These are phyloP conservation scores for Pristionchus exspectatus DNA, from an alignment of 2,888 invertebrate genomes.

Conservation along the genomic window DNA sequence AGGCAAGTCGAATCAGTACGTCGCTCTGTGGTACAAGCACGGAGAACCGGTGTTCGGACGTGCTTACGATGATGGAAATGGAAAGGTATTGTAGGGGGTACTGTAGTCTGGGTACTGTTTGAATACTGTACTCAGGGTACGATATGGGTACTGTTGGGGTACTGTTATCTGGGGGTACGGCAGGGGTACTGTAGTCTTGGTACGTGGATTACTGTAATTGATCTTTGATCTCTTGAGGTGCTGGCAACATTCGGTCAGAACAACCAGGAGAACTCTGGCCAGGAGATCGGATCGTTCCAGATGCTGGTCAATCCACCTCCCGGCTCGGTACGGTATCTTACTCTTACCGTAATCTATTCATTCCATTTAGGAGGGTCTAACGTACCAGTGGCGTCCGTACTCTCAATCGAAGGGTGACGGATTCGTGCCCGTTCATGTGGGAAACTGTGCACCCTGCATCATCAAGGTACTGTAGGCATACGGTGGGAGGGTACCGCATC, in stretches of 20 bases:
- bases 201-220: not conserved
- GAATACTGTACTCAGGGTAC: no score
- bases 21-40: slow-evolving; percentile 73
- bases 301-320: slow-evolving; percentile 65
- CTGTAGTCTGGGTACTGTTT: slow-evolving; percentile 11
- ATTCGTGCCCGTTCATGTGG: slow-evolving; percentile 68
- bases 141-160: no score
- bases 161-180: not conserved
- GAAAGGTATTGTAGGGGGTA: slow-evolving; percentile 59
- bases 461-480: slow-evolving; percentile 61
- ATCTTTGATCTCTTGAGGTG: not conserved
- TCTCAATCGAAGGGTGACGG: slow-evolving; percentile 62
- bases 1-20: slow-evolving; percentile 66
- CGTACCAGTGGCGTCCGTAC: slow-evolving; percentile 69
- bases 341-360: not conserved
- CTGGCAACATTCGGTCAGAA: slow-evolving; percentile 68
- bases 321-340: slow-evolving; percentile 47
- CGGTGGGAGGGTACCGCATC: slow-evolving; percentile 10
- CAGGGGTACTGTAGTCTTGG: no score
- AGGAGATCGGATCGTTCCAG: slow-evolving; percentile 71
- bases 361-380: slow-evolving; percentile 59
- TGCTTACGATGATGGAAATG: slow-evolving; percentile 64
- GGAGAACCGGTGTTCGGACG: slow-evolving; percentile 71
- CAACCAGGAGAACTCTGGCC: slow-evolving; percentile 70
- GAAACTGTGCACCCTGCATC: slow-evolving; percentile 67